These are phyloP conservation scores for Pocillopora grandis DNA, from an alignment of 92 coral and sea anemone genomes.

Conservation along the genomic window DNA sequence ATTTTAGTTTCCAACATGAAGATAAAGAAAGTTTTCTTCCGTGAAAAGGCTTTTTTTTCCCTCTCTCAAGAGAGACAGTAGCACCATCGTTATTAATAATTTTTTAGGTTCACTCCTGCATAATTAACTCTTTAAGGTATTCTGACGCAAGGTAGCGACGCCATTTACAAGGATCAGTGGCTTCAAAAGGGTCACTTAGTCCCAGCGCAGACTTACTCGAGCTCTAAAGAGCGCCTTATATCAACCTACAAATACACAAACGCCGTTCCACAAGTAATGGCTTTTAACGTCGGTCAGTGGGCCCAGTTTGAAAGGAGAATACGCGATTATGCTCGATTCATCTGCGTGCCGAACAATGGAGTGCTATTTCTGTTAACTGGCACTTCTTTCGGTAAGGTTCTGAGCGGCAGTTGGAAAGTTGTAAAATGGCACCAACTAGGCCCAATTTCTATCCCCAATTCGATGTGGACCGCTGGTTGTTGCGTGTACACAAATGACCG, in stretches of 20 bases:
- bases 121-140: background rate
- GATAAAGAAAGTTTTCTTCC: no score
- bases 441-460: background rate
- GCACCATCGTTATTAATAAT: no score
- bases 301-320: background rate
- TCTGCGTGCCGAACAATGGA: background rate
- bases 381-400: background rate
- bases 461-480: conserved; percentile 35
- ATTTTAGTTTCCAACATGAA: no score
- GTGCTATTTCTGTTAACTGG: conserved; percentile 19
- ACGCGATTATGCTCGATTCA: background rate
- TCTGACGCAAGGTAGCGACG: background rate
- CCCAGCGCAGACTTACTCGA: background rate
- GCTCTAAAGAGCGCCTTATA: background rate
- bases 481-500: background rate
- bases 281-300: conserved; percentile 13
- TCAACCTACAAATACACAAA: conserved; percentile 19
- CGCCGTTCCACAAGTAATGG: conserved; percentile 11
- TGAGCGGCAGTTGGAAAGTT: background rate
- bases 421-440: background rate
- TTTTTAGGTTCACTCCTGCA: no score
- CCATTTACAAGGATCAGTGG: background rate
- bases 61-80: no score
- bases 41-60: no score
- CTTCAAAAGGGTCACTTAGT: conserved; percentile 5